Evolutionary conservation across 1,140 invertebrate species (phyloP).

Genomic region (Penaeus indicus): DNA sequence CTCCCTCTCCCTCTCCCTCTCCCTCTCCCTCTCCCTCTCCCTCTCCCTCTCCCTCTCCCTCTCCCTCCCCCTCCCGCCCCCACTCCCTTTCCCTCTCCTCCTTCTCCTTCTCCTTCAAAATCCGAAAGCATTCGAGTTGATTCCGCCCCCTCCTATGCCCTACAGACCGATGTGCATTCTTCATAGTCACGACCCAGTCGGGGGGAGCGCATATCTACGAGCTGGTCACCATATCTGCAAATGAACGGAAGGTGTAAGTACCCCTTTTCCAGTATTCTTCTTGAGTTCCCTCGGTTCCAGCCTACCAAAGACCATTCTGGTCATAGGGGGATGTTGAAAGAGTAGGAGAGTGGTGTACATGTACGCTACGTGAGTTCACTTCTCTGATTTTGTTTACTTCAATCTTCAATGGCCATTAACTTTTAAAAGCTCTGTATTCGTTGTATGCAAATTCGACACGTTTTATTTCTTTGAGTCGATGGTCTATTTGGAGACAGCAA

Average conservation of each 20-base stretch:
- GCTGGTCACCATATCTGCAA: slow-evolving; percentile 52
- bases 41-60: not conserved
- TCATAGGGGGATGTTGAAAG: no score
- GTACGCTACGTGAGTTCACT: no score
- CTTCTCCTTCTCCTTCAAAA: not conserved
- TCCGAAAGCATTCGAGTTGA: not conserved
- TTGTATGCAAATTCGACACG: no score
- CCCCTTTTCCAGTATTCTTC: not conserved
- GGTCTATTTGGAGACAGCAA: no score
- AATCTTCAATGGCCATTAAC: no score
- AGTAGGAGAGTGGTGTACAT: no score
- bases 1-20: not conserved
- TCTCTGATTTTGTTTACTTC: no score
- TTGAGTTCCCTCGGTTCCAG: no score
- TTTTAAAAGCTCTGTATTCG: no score
- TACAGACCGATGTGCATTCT: slow-evolving; percentile 62
- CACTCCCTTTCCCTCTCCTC: not conserved
- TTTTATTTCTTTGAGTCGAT: no score
- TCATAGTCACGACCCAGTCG: slow-evolving; percentile 60
- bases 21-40: not conserved
- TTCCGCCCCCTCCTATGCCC: not conserved
- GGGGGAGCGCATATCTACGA: slow-evolving; percentile 63
- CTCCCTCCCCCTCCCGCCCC: not conserved
- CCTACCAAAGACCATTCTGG: no score
- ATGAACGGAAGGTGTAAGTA: slow-evolving; percentile 64